Conservation (phyloP, 2,888 invertebrate genomes). For the Caenorhabditis sulstoni region DNA sequence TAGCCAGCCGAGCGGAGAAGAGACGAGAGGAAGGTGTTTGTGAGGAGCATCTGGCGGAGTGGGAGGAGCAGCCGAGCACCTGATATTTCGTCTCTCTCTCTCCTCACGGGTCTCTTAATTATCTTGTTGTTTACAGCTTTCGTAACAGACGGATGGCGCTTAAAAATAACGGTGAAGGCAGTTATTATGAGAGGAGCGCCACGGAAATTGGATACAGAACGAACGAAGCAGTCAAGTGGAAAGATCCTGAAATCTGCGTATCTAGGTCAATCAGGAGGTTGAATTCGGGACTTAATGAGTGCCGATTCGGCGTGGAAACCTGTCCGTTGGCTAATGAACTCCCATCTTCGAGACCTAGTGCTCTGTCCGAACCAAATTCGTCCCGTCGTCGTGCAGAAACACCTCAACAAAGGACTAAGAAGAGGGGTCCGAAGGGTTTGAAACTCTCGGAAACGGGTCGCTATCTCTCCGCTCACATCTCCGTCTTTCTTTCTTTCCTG, state of each 20-base stretch:
- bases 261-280: constrained; percentile 4
- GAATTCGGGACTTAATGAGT: constrained; percentile 5
- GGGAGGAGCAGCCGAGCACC: constrained; percentile 48
- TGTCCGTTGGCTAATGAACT: constrained; percentile 1
- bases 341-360: background rate
- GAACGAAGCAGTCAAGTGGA: constrained; percentile 12
- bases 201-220: constrained; percentile 8
- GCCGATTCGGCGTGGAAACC: background rate
- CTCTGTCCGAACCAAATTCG: constrained; percentile 21
- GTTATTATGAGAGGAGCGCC: constrained; percentile 14
- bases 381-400: background rate
- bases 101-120: constrained; percentile 19
- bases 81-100: constrained; percentile 29
- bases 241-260: background rate
- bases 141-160: too few relatives aligned
- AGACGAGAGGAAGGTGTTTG: background rate
- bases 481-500: constrained; percentile 10
- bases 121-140: constrained; percentile 30
- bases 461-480: constrained; percentile 47
- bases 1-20: background rate
- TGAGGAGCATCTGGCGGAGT: background rate
- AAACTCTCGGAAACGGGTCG: constrained; percentile 2
- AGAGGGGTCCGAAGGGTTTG: background rate
- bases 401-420: background rate
- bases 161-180: background rate